A percentile compares a stretch with the other conserved stretches of the same genome.
These are phyloP conservation scores for Neoscelio sp. DNA, from an alignment of 2,888 invertebrate species.

Conservation along the genomic window DNA sequence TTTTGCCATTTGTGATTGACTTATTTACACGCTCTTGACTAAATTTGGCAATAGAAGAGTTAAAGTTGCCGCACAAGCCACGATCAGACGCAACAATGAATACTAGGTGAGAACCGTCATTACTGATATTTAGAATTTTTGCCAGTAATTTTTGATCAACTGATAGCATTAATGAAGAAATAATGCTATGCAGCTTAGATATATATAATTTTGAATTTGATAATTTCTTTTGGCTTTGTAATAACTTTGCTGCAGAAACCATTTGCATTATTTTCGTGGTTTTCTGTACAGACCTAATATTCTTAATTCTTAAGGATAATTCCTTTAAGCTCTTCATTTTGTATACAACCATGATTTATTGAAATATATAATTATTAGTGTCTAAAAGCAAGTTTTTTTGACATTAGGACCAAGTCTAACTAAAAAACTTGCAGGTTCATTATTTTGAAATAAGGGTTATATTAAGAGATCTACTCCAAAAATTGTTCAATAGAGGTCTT, in stretches of 20 bases:
- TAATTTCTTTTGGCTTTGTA: slow-evolving; percentile 50
- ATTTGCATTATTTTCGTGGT: slow-evolving; percentile 51
- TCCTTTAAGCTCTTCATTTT: slow-evolving; percentile 50
- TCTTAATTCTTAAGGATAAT: slow-evolving; percentile 50
- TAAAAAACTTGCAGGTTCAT: slow-evolving; percentile 47
- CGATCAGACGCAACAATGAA: slow-evolving; percentile 46
- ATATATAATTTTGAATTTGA: slow-evolving; percentile 49
- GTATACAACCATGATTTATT: slow-evolving; percentile 46
- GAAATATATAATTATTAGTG: slow-evolving; percentile 47
- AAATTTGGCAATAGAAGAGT: slow-evolving; percentile 44
- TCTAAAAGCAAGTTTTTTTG: slow-evolving; percentile 50
- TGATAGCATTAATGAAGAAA: slow-evolving; percentile 47
- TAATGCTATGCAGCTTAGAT: slow-evolving; percentile 46
- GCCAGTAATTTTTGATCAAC: slow-evolving; percentile 41
- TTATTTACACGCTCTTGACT: slow-evolving; percentile 44
- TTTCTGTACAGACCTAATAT: slow-evolving; percentile 50
- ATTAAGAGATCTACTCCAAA: slow-evolving; percentile 36
- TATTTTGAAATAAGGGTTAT: slow-evolving; percentile 47
- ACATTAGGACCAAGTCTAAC: slow-evolving; percentile 45
- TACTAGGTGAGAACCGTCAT: slow-evolving; percentile 42
- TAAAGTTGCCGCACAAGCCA: slow-evolving; percentile 45
- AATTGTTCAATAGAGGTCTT: slow-evolving; percentile 38
- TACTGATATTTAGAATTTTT: slow-evolving; percentile 46
- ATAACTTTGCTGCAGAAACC: slow-evolving; percentile 49
- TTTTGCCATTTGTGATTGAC: slow-evolving; percentile 43